phyloP scores from a whole-genome alignment of 2,888 invertebrate species.

The Polia nebulosa region DNA sequence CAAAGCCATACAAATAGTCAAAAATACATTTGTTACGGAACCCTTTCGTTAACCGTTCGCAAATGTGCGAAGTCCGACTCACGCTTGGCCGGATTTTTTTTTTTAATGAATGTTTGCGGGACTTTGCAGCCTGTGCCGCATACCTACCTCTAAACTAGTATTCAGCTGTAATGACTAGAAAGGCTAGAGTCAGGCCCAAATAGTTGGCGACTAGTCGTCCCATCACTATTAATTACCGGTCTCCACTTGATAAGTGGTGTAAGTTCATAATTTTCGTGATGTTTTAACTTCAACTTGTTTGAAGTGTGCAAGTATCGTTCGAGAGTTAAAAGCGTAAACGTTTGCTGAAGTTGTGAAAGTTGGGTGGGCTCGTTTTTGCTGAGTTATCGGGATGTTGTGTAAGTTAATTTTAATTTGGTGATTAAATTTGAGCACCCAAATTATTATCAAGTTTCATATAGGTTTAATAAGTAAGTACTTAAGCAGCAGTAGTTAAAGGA shows the following conservation, averaged over 20 bases:
- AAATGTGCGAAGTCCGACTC: too few species aligned
- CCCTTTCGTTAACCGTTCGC: too few species aligned
- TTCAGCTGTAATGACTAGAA: too few species aligned
- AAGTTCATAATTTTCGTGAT: conserved; percentile 46
- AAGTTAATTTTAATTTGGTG: not conserved
- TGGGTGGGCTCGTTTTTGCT: not conserved
- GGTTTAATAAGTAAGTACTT: too few species aligned
- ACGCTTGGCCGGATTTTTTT: too few species aligned
- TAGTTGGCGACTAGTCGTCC: not conserved
- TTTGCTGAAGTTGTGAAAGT: conserved; percentile 7
- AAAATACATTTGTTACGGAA: too few species aligned
- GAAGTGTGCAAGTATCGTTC: conserved; percentile 50
- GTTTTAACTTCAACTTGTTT: conserved; percentile 41
- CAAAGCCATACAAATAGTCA: too few species aligned
- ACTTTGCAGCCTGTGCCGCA: too few species aligned
- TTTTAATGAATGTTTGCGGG: too few species aligned
- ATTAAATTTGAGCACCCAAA: not conserved
- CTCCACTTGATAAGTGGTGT: conserved; percentile 43
- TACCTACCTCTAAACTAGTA: too few species aligned
- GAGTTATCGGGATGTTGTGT: not conserved
- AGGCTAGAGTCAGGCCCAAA: too few species aligned
- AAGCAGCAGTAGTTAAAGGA: not conserved
- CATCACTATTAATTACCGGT: conserved; percentile 34
- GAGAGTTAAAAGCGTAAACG: conserved; percentile 45
- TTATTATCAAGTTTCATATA: not conserved